Conservation (phyloP, 2,797 vertebrate genomes). For the Xyrichtys novacula region DNA sequence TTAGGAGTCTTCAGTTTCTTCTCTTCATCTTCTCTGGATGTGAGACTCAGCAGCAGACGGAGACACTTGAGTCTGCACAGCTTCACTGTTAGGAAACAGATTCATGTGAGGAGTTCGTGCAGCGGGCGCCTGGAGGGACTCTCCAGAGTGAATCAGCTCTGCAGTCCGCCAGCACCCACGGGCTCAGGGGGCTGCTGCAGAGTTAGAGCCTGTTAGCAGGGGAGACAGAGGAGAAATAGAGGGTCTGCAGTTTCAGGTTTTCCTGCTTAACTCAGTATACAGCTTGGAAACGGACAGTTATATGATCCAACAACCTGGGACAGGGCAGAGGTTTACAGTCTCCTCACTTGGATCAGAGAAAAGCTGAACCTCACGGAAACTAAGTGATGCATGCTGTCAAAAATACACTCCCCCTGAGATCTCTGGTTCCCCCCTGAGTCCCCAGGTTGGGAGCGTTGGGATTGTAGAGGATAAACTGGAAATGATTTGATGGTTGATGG, state of each 20-base stretch:
- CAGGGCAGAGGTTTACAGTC: too few relatives aligned
- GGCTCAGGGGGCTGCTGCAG: slow-evolving; percentile 1
- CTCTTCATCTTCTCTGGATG: not conserved
- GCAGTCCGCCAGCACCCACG: not conserved
- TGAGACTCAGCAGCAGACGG: not conserved
- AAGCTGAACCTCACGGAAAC: too few relatives aligned
- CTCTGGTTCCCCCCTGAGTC: too few relatives aligned
- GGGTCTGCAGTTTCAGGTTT: not conserved
- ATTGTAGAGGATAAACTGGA: too few relatives aligned
- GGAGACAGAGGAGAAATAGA: not conserved
- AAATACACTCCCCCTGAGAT: too few relatives aligned
- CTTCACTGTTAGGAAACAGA: not conserved
- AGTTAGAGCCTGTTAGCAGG: slow-evolving; percentile 8
- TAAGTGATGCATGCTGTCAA: too few relatives aligned
- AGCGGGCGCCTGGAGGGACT: slow-evolving; percentile 17
- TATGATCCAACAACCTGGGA: not conserved
- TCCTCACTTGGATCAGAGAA: too few relatives aligned
- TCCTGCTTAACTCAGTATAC: not conserved
- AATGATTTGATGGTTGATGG: too few relatives aligned
- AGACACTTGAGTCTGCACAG: not conserved
- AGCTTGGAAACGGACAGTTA: not conserved
- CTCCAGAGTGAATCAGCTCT: slow-evolving; percentile 27
- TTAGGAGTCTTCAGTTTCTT: not conserved
- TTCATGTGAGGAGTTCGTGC: slow-evolving; percentile 8
- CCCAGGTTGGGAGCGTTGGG: too few relatives aligned